Base-by-base conservation (phyloP, 2,888 invertebrate genomes). In the Drosophila emarginata region DNA sequence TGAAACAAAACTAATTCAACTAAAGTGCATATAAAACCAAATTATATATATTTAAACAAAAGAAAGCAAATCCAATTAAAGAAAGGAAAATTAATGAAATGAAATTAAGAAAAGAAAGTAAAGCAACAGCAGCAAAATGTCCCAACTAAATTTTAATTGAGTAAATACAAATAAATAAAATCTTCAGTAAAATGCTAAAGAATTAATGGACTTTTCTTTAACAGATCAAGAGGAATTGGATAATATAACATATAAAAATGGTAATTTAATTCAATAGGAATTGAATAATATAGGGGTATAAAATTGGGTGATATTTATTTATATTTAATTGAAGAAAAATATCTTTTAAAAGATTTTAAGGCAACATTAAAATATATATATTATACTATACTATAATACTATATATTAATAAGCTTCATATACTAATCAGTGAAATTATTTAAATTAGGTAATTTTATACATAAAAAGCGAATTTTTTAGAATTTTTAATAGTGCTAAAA, bases 121-220 rank as follows among this genome's bases (percentile, higher is more conserved):
- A 72, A 59, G 40, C 64, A 77, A 75, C 62, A 72, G 62, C 61
- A 67, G 61, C 36, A 61, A 67, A 73, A 75, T 86, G 87, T 87
- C 84, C 87, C 84, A 84, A 84, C 82, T 84, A 80, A 80, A 82
- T 87, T 87, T 84, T 87, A 84, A 87, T 81, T 87, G 87, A 87
- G 77, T 87, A 84, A 81, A 84, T 80, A 53, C 73, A 81, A 72
- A 64, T 79, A 77, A 87, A 87, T 79, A 84, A 77, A 84, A 80
- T 64, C 68, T 74, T 63, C 36, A 36, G 32, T 72, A 58, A 62
- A 37, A 51, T 36, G 7, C 14, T 14, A 63, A 4, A 45, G 11
- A n/a, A 21, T 9, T 7, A n/a, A 21, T 39, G 15, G 12, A 12
- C 4, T 18, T 26, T 21, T 23, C 14, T n/a, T 36, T 51, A 12